Conservation (phyloP, 2,113 vertebrate genomes). For the Podiceps cristatus region DNA sequence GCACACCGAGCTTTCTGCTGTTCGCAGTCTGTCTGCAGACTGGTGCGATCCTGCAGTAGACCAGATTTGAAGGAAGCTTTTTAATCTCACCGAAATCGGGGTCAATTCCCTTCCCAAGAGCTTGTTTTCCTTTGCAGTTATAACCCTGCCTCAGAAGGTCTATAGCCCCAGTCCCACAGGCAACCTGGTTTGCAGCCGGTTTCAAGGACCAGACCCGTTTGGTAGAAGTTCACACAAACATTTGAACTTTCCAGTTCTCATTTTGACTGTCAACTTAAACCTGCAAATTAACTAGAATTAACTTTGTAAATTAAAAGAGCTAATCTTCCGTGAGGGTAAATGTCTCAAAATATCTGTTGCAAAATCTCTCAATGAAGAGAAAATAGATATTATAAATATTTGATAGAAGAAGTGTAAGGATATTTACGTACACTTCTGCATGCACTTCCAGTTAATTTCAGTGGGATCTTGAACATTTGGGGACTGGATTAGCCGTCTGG, state of each 20-base stretch:
- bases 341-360: neutral
- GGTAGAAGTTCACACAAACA: accelerated
- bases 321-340: neutral
- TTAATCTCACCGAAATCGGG: neutral
- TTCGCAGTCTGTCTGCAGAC: neutral
- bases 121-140: neutral
- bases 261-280: neutral
- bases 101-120: neutral
- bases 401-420: neutral
- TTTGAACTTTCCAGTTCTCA: neutral
- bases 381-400: neutral
- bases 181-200: neutral
- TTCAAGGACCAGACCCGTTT: neutral
- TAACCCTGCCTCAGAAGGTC: neutral
- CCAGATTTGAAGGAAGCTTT: neutral
- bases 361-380: neutral
- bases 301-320: neutral
- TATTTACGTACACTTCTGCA: neutral
- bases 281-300: neutral
- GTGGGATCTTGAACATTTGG: neutral
- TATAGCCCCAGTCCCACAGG: accelerated
- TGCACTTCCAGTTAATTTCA: neutral
- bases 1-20: neutral
- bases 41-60: neutral
- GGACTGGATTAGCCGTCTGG: neutral